Evolutionary conservation across 1,140 invertebrate species (phyloP).

Genomic region (Rhizoglyphus robini): DNA sequence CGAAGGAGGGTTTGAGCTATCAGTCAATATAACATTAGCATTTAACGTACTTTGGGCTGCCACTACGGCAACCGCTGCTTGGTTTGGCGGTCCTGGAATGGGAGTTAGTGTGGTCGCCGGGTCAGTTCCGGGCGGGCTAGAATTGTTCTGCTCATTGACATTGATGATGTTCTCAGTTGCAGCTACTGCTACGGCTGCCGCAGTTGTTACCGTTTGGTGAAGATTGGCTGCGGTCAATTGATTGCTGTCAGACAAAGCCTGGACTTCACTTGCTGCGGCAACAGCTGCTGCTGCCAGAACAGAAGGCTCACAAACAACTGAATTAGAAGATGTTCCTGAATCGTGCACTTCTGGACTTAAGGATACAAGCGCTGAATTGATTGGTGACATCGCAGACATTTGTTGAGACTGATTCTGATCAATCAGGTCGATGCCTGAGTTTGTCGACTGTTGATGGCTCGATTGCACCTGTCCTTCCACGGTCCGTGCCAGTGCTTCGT

Average conservation of each 20-base stretch:
- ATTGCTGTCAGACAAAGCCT: background rate
- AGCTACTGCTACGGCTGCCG: background rate
- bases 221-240: slow-evolving; percentile 2
- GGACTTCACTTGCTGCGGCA: background rate
- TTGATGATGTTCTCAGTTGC: slow-evolving; percentile 1
- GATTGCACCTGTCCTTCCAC: no score
- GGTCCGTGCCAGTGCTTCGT: no score
- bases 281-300: background rate
- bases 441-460: no score
- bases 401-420: no score
- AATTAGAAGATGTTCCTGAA: no score
- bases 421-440: no score
- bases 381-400: no score
- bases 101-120: background rate
- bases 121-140: background rate
- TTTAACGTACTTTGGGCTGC: background rate
- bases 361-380: no score
- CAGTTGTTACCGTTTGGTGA: slow-evolving; percentile 3
- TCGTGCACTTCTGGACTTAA: no score
- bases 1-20: background rate
- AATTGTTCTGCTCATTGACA: no score
- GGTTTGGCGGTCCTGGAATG: background rate
- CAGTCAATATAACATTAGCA: background rate
- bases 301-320: background rate
- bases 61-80: background rate